Conservation (phyloP, 2,113 vertebrate species). For the Myotis davidii region DNA sequence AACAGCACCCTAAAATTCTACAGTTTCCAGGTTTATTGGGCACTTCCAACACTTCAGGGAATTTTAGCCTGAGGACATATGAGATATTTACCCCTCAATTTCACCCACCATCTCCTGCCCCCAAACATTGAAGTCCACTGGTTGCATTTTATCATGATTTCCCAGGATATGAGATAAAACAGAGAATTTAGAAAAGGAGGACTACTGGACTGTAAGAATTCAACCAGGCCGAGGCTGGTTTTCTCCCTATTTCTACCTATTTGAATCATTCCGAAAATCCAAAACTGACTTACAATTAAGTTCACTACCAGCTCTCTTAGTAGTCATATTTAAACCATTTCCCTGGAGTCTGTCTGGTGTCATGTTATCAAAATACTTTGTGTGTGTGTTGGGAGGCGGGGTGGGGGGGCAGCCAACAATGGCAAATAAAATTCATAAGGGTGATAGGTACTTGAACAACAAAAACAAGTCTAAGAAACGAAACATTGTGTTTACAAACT, state of each 20-base stretch:
- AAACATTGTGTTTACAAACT: neutral
- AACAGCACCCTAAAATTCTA: neutral
- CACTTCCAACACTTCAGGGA: neutral
- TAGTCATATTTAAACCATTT: neutral
- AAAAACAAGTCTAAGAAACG: constrained; percentile 27
- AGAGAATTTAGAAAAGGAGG: neutral
- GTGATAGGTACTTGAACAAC: neutral
- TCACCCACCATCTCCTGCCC: neutral
- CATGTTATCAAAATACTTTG: neutral
- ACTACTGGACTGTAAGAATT: neutral
- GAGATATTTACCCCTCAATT: neutral
- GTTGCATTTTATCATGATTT: neutral
- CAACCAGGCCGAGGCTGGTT: neutral
- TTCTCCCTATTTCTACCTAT: neutral
- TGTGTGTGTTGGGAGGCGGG: neutral
- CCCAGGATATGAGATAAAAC: neutral
- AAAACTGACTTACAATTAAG: neutral
- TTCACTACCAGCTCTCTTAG: neutral
- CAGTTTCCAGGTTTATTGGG: neutral
- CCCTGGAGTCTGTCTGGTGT: neutral
- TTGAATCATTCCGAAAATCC: neutral
- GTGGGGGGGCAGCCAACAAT: accelerated
- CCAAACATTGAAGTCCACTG: neutral
- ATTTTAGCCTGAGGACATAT: neutral
- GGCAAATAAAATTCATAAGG: neutral